Percentiles rank a stretch among this genome's conserved stretches.
Conservation (phyloP, 2,113 vertebrate species). For the Rissa tridactyla region DNA sequence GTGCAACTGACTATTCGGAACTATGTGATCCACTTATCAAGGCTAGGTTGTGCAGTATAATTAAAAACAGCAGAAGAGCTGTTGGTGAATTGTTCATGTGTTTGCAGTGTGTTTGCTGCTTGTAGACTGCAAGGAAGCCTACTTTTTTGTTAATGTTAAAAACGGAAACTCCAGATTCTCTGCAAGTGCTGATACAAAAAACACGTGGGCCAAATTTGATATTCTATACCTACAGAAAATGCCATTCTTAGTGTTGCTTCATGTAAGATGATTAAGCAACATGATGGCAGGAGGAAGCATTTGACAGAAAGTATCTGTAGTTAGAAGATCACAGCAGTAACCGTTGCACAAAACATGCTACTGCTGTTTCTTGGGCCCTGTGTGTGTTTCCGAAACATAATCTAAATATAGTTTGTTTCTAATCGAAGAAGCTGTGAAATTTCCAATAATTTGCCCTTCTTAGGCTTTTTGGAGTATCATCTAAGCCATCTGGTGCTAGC, state of each 20-base stretch:
- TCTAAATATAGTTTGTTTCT: slow-evolving; percentile 13
- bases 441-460: background rate
- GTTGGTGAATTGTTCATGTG: background rate
- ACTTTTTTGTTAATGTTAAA: background rate
- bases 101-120: background rate
- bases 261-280: background rate
- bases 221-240: background rate
- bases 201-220: background rate
- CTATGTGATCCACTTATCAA: background rate
- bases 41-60: background rate
- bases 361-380: background rate
- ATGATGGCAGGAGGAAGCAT: background rate
- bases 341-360: background rate
- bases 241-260: background rate
- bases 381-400: background rate
- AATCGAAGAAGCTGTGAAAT: slow-evolving; percentile 2
- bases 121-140: background rate
- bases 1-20: background rate
- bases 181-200: background rate
- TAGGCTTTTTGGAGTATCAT: background rate
- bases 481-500: background rate
- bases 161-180: background rate
- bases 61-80: background rate
- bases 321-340: background rate
- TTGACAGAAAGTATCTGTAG: background rate